Conservation (phyloP, 2,797 vertebrate species). For the Rhinella marina region DNA sequence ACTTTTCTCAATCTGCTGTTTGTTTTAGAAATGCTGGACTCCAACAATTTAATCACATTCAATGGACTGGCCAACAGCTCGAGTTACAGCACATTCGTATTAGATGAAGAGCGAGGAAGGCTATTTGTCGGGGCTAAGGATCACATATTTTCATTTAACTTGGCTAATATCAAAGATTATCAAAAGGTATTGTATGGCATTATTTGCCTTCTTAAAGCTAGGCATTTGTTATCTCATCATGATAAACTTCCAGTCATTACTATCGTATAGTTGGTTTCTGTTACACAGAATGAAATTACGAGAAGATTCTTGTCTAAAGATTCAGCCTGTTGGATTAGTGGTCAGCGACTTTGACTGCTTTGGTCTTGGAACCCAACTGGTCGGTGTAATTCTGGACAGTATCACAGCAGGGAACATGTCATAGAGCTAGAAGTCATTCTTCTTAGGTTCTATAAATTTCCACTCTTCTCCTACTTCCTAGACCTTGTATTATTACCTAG, state of each 20-base stretch:
- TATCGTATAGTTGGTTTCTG: background rate
- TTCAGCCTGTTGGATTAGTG: background rate
- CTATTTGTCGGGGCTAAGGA: conserved; percentile 96
- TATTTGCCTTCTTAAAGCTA: background rate
- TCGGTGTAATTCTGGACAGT: conserved; percentile 1
- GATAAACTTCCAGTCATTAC: background rate
- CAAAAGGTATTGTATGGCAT: conserved; percentile 79
- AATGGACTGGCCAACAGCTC: conserved; percentile 92
- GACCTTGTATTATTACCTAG: background rate
- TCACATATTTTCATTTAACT: conserved; percentile 96
- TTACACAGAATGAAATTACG: background rate
- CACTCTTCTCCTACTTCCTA: background rate
- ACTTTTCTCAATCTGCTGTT: conserved; percentile 60
- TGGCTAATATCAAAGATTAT: conserved; percentile 94
- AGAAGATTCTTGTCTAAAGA: background rate
- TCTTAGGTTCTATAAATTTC: background rate
- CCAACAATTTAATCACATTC: conserved; percentile 92
- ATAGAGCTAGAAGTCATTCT: background rate
- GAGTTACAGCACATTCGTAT: conserved; percentile 92
- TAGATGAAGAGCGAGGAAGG: conserved; percentile 94
- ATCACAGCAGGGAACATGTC: background rate
- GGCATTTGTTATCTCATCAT: background rate
- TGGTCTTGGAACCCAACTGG: background rate
- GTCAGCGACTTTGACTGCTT: background rate
- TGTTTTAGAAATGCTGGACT: conserved; percentile 94